phyloP scores from a whole-genome alignment of 2,113 vertebrate species.

The Nettapus auritus region DNA sequence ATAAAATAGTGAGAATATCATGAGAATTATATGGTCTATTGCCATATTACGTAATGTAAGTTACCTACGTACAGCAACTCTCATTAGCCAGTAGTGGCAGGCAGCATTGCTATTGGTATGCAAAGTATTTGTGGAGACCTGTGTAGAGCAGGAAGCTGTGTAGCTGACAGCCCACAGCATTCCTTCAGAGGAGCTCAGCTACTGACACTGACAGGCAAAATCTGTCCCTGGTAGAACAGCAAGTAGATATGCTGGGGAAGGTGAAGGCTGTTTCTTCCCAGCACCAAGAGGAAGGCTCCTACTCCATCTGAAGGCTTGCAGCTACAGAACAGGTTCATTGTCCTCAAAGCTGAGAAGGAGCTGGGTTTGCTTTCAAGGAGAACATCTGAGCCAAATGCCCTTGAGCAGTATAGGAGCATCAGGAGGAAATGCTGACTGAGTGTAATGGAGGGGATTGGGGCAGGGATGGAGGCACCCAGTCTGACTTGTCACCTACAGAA shows the following conservation, averaged over 20 bases:
- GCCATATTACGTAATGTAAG: not conserved
- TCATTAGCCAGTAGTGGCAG: not conserved
- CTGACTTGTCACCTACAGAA: not conserved
- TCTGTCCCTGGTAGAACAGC: not conserved
- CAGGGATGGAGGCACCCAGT: not conserved
- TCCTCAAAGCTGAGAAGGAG: not conserved
- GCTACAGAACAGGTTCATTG: not conserved
- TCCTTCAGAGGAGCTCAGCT: not conserved
- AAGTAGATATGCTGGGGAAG: not conserved
- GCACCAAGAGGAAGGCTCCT: not conserved
- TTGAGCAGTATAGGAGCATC: not conserved
- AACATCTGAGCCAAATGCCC: not conserved
- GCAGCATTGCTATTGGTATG: too few relatives aligned
- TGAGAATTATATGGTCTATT: not conserved
- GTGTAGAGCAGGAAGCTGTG: not conserved
- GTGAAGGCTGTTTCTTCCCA: not conserved
- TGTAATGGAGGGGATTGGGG: not conserved
- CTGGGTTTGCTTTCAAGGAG: not conserved
- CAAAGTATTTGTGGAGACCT: not conserved
- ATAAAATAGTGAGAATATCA: not conserved
- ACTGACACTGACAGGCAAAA: not conserved
- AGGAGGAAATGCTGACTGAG: not conserved
- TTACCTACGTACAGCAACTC: not conserved
- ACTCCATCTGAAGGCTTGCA: not conserved
- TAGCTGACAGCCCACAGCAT: not conserved